Base-by-base conservation (phyloP, 2,888 invertebrate genomes). In the Rhagonycha lutea region DNA sequence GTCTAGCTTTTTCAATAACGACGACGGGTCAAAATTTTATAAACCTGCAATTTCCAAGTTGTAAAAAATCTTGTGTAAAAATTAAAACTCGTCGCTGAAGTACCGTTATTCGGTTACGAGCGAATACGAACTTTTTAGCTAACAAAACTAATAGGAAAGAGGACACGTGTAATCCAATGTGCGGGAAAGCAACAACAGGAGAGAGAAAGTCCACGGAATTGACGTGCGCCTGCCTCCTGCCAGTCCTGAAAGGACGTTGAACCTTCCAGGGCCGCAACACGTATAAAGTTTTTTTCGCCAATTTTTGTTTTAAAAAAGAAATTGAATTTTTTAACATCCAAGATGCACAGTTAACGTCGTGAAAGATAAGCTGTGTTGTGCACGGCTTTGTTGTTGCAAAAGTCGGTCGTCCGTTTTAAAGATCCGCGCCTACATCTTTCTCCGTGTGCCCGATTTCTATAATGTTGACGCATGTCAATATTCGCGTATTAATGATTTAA, bases 211-310 rank as follows among this genome's bases (percentile, higher is more conserved):
- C 69, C 72, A 72, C 26, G 74, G 74, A 72, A 72, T 67, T 60
- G 61, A 62, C 61, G 73, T 71, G 73, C 76, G 76, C 76, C 69
- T 74, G 71, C 75, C 69, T 73, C 73, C 73, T 76, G 71, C 71
- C 75, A 68, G 77, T 74, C 74, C 74, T 74, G 77, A 68, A 65
- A 71, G 77, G 77, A 65, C 77, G 69, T 71, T 77, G 77, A 69
- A 71, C 77, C 68, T 74, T 71, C 74, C 77, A 77, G 77, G 74
- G 77, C 77, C 77, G 77, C 60, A 77, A 72, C 18, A 18, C 71
- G 24, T 69, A 47, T 47, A n/a, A 4, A n/a, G 47, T 32, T 32
- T 47, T 47, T 47, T 47, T n/a, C 0, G 2, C n/a, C n/a, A 7
- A 47, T n/a, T 47, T 32, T 47, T 47, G n/a, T 47, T 47, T 47